Evolutionary conservation across 2,113 vertebrate genomes (phyloP).

Genomic region (Larimichthys polyactis): DNA sequence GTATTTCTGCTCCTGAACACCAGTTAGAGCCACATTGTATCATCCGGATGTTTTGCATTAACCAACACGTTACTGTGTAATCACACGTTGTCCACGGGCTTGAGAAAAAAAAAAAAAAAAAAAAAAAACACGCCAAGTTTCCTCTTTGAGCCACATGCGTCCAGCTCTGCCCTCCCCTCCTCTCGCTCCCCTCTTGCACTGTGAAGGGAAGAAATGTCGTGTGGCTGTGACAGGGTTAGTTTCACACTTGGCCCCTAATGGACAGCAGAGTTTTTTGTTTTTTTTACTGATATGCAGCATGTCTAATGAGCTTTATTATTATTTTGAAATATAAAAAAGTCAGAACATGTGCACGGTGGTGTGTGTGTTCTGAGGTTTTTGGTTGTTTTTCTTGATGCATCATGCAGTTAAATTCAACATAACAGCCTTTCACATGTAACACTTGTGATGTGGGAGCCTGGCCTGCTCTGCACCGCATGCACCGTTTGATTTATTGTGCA

Average conservation of each 20-base stretch:
- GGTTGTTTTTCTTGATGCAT: constrained; percentile 22
- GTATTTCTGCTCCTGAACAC: constrained; percentile 11
- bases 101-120: constrained; percentile 5
- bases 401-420: not conserved
- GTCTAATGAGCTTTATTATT: constrained; percentile 37
- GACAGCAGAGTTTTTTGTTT: constrained; percentile 40
- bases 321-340: not conserved
- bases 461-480: not conserved
- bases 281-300: constrained; percentile 33
- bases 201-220: constrained; percentile 57
- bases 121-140: constrained; percentile 60
- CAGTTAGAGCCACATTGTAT: constrained; percentile 19
- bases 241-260: constrained; percentile 64
- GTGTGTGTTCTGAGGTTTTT: not conserved
- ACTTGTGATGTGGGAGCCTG: not conserved
- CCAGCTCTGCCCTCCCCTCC: constrained; percentile 14
- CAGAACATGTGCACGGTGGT: not conserved
- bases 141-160: constrained; percentile 67
- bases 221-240: constrained; percentile 69
- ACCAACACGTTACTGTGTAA: constrained; percentile 65
- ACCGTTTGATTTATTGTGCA: constrained; percentile 60
- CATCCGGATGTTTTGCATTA: constrained; percentile 67
- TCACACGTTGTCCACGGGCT: constrained; percentile 51
- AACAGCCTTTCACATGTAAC: not conserved
- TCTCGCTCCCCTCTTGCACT: constrained; percentile 20